phyloP scores from a whole-genome alignment of 2,113 vertebrate species.

The Piprites chloris region DNA sequence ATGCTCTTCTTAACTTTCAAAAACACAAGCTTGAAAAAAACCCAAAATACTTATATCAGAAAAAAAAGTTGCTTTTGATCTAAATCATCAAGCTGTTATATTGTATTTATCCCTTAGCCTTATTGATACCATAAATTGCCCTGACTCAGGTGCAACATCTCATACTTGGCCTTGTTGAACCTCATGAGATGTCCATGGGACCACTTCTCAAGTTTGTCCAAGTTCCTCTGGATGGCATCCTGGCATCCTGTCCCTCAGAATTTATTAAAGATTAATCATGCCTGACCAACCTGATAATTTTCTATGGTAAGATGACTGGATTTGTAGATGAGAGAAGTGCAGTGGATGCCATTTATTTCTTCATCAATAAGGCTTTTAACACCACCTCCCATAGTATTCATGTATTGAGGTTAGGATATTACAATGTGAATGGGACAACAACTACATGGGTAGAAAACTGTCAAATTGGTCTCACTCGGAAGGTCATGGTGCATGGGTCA shows the following conservation, averaged over 20 bases:
- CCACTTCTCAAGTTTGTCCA: too few species aligned
- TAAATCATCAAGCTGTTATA: background rate
- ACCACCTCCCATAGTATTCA: background rate
- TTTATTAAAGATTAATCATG: background rate
- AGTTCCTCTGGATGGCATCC: background rate
- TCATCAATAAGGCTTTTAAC: background rate
- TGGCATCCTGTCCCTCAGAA: background rate
- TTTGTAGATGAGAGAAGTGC: background rate
- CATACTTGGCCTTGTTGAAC: background rate
- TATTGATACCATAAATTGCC: too few species aligned
- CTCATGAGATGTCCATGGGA: background rate
- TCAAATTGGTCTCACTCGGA: background rate
- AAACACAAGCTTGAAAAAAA: background rate
- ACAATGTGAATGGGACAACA: background rate
- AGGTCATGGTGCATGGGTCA: background rate
- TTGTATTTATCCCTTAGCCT: background rate
- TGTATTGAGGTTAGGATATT: background rate
- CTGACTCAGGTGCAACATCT: background rate
- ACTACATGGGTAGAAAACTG: background rate
- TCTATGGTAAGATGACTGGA: background rate
- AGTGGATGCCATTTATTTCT: background rate
- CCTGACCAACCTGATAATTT: background rate
- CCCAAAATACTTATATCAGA: too few species aligned
- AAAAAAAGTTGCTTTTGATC: background rate
- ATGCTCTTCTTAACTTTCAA: background rate